Evolutionary conservation across 2,888 invertebrate genomes (phyloP).

Genomic region (Drosophila birchii): DNA sequence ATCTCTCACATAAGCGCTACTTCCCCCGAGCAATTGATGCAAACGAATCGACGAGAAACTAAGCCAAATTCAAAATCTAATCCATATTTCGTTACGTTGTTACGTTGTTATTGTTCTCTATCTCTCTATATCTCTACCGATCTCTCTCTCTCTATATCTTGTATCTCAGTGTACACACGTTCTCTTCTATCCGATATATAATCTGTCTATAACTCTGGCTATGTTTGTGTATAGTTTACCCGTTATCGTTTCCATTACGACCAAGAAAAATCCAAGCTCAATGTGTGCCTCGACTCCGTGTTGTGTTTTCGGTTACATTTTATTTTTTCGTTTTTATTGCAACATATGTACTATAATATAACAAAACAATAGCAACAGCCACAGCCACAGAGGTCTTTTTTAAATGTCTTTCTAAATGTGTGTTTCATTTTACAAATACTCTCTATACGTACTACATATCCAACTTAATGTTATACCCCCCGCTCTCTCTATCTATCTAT

Average conservation of each 20-base stretch:
- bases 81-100: constrained; percentile 45
- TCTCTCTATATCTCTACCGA: constrained; percentile 49
- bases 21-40: constrained; percentile 52
- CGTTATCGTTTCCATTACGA: constrained; percentile 40
- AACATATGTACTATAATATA: constrained; percentile 56
- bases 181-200: constrained; percentile 51
- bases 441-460: constrained; percentile 47
- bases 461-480: constrained; percentile 37
- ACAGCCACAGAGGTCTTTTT: constrained; percentile 37
- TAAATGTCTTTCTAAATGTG: constrained; percentile 72
- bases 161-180: constrained; percentile 52
- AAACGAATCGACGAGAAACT: constrained; percentile 40
- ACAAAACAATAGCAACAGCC: constrained; percentile 25
- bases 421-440: constrained; percentile 58
- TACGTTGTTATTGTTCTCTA: constrained; percentile 42
- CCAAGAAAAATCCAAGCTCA: constrained; percentile 35
- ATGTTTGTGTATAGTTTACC: constrained; percentile 50
- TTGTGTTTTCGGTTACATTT: constrained; percentile 58
- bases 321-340: constrained; percentile 40
- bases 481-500: constrained; percentile 28
- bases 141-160: constrained; percentile 5
- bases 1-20: constrained; percentile 54
- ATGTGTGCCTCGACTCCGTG: constrained; percentile 53
- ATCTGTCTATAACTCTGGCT: constrained; percentile 48
- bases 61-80: constrained; percentile 56